A percentile compares a stretch with the other conserved stretches of the same genome.
phyloP scores from a whole-genome alignment of 2,113 vertebrate genomes.

The Platysteira castanea region DNA sequence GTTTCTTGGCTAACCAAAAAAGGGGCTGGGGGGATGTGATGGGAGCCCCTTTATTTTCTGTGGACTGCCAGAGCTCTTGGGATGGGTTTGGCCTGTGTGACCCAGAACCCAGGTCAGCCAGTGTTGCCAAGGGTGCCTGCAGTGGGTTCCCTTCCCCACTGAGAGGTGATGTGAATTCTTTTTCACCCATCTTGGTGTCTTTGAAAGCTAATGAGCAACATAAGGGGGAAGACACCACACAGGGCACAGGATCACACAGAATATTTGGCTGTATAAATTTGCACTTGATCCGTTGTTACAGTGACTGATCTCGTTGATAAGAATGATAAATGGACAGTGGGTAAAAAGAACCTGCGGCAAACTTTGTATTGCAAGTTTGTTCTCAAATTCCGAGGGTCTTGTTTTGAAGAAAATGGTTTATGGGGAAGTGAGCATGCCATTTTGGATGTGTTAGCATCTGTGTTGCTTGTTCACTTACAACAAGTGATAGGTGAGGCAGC shows the following conservation, averaged over 20 bases:
- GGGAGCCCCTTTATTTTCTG: neutral
- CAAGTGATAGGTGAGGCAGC: neutral
- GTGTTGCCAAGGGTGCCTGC: neutral
- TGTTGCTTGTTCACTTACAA: neutral
- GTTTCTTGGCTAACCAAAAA: neutral
- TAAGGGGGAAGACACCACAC: neutral
- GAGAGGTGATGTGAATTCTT: neutral
- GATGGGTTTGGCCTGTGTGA: neutral
- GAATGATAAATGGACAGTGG: neutral
- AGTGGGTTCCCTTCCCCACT: accelerated
- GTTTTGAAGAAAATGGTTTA: neutral
- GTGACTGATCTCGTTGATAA: neutral
- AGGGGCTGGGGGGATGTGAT: neutral
- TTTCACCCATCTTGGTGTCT: neutral
- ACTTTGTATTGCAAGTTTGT: neutral
- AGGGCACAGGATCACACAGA: neutral
- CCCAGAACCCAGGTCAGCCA: neutral
- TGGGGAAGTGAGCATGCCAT: neutral
- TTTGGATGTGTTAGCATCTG: neutral
- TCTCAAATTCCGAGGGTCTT: neutral
- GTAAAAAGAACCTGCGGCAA: neutral
- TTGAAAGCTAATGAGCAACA: neutral
- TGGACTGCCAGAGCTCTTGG: neutral
- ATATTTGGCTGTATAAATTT: neutral
- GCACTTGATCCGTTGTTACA: neutral